These are phyloP conservation scores for Eurois occulta DNA, from an alignment of 2,888 invertebrate genomes.

Conservation along the genomic window DNA sequence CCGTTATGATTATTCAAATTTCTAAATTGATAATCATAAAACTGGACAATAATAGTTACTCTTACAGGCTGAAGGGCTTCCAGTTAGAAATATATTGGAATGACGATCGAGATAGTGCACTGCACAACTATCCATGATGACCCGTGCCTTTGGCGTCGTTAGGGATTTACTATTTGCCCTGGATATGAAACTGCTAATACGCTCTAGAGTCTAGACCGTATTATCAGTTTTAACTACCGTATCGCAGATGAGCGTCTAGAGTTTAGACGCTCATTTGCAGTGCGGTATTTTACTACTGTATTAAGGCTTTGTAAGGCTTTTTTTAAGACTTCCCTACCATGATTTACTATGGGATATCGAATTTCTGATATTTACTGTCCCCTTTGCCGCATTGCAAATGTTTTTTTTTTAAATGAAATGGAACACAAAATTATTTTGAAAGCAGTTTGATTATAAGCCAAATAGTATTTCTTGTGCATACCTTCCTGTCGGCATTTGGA, in stretches of 20 bases:
- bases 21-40: conserved; percentile 50
- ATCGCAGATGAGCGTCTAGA: no score
- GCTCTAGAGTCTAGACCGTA: neutral
- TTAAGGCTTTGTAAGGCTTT: neutral
- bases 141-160: conserved; percentile 35
- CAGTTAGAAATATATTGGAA: conserved; percentile 55
- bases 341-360: neutral
- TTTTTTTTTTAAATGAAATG: no score
- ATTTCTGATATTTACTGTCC: neutral
- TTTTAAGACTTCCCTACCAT: neutral
- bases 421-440: neutral
- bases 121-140: conserved; percentile 39
- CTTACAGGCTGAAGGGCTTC: conserved; percentile 29
- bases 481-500: neutral
- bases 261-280: neutral
- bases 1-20: conserved; percentile 40
- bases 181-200: conserved; percentile 18
- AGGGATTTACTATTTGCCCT: conserved; percentile 42
- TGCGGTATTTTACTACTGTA: conserved; percentile 7
- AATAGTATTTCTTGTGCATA: neutral
- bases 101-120: conserved; percentile 51
- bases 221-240: no score
- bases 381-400: neutral
- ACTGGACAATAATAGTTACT: conserved; percentile 48
- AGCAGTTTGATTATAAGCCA: neutral